phyloP scores from a whole-genome alignment of 2,113 vertebrate genomes.

The Pseudopodoces humilis region DNA sequence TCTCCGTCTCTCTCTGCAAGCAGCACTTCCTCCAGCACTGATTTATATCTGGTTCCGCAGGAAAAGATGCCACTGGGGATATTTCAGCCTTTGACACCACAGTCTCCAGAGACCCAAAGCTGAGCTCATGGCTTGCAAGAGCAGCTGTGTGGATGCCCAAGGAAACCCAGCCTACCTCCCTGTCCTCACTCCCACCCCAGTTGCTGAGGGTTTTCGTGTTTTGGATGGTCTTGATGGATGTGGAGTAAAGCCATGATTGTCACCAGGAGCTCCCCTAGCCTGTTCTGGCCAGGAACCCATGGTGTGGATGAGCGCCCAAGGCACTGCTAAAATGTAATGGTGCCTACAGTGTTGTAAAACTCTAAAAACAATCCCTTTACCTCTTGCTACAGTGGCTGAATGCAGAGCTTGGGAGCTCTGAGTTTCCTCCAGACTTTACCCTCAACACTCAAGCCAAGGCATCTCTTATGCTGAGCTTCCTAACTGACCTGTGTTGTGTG shows the following conservation, averaged over 20 bases:
- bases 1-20: background rate
- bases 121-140: background rate
- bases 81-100: background rate
- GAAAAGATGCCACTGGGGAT: background rate
- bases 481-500: background rate
- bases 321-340: background rate
- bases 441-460: background rate
- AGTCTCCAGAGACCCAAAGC: background rate
- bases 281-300: rapidly evolving
- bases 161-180: background rate
- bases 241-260: background rate
- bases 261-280: background rate
- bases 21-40: conserved; percentile 33
- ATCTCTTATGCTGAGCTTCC: background rate
- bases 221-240: background rate
- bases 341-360: background rate
- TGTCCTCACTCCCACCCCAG: background rate
- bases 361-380: background rate
- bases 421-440: background rate
- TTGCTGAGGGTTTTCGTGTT: background rate
- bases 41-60: conserved; percentile 43
- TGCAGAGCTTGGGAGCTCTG: background rate
- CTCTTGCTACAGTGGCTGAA: background rate
- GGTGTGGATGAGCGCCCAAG: background rate
- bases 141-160: background rate